Percentiles rank a stretch among this genome's conserved stretches.
Evolutionary conservation across 2,797 vertebrate genomes (phyloP).

Genomic region (Sebastes glaucus): DNA sequence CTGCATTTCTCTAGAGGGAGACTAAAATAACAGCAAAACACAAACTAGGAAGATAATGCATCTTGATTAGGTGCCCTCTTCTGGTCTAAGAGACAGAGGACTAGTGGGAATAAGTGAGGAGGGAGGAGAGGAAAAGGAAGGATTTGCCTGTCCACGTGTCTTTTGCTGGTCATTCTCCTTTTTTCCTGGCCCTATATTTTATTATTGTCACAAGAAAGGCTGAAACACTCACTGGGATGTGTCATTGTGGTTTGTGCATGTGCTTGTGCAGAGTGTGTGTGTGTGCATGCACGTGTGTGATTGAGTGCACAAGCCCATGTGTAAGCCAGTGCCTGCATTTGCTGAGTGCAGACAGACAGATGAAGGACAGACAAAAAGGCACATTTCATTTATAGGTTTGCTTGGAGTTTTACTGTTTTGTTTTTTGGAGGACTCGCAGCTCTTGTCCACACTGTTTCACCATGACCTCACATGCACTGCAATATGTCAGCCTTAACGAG

Average conservation of each 20-base stretch:
- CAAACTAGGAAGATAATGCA: neutral
- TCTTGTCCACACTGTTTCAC: constrained; percentile 39
- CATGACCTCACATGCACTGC: constrained; percentile 61
- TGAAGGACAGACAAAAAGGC: constrained; percentile 53
- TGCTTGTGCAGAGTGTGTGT: neutral
- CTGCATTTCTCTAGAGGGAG: neutral
- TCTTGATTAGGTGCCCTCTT: neutral
- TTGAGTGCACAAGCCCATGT: constrained; percentile 1
- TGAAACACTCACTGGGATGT: constrained; percentile 57
- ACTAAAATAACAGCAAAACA: constrained; percentile 5
- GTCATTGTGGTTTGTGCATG: constrained; percentile 53
- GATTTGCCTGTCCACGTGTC: constrained; percentile 49
- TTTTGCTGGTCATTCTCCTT: constrained; percentile 46
- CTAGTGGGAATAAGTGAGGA: neutral
- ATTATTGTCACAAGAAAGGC: constrained; percentile 71
- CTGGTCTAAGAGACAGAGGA: neutral
- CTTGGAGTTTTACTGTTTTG: constrained; percentile 72
- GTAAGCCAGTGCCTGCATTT: constrained; percentile 27
- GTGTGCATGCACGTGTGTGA: neutral
- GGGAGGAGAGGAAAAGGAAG: neutral
- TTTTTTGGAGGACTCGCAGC: constrained; percentile 66
- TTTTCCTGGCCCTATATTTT: constrained; percentile 64
- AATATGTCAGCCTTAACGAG: constrained; percentile 21
- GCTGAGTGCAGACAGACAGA: constrained; percentile 45
- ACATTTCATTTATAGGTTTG: constrained; percentile 62